phyloP scores from a whole-genome alignment of 2,888 invertebrate genomes.

The Bhutanitis thaidina region DNA sequence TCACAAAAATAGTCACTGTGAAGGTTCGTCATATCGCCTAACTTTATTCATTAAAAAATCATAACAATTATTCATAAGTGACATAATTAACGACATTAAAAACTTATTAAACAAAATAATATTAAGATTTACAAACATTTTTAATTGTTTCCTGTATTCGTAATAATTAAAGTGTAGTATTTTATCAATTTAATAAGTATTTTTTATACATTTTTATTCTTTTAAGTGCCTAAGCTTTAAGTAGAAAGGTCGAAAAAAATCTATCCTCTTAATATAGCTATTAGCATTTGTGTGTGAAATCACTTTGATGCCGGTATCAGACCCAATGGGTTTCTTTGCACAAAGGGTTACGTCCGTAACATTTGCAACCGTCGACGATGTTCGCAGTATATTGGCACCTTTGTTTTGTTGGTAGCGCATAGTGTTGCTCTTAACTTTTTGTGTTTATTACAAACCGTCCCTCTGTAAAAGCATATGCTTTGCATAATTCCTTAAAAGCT shows the following conservation, averaged over 20 bases:
- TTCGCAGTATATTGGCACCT: constrained; percentile 27
- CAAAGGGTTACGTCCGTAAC: constrained; percentile 50
- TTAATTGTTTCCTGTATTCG: no score
- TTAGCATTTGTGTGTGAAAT: constrained; percentile 30
- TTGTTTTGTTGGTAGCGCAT: constrained; percentile 20
- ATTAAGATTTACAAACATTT: no score
- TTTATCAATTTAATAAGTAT: no score
- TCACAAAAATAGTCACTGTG: no score
- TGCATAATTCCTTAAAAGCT: neutral
- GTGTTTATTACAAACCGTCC: constrained; percentile 7
- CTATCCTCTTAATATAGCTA: constrained; percentile 23
- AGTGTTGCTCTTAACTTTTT: constrained; percentile 13
- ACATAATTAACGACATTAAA: no score
- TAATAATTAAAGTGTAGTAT: no score
- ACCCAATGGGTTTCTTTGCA: constrained; percentile 54
- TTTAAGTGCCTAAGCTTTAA: no score
- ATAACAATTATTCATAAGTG: no score
- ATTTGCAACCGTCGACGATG: constrained; percentile 31
- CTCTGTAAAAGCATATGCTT: neutral
- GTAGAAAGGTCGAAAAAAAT: constrained; percentile 14
- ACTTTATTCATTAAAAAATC: no score
- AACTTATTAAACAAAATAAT: no score
- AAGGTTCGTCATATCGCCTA: no score
- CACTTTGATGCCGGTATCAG: constrained; percentile 57
- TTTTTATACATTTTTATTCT: no score